Conservation (phyloP, 1,140 invertebrate species). For the Copidosoma floridanum region DNA sequence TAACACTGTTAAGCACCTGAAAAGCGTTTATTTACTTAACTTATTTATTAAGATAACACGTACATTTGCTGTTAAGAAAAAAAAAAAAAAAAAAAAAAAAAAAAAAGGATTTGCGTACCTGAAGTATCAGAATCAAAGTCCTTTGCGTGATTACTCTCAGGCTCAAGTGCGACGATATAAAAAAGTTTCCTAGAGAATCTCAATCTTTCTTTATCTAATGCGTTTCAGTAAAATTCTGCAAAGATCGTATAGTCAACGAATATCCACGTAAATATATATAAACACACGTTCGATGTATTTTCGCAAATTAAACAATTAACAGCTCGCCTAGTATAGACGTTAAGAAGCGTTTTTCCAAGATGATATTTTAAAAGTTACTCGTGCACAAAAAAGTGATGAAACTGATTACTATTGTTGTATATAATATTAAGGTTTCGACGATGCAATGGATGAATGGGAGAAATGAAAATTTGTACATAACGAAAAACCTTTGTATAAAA, state of each 20-base stretch:
- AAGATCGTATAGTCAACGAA: constrained; percentile 17
- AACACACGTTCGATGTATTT: constrained; percentile 22
- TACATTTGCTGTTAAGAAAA: no score
- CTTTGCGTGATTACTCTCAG: not conserved
- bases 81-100: no score
- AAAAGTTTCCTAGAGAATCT: not conserved
- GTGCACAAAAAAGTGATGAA: not conserved
- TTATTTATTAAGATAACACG: no score
- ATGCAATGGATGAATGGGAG: not conserved
- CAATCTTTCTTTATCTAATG: not conserved
- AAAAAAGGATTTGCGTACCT: constrained; percentile 17
- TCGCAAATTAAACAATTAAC: not conserved
- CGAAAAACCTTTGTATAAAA: constrained; percentile 28
- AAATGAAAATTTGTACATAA: constrained; percentile 23
- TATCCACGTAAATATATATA: constrained; percentile 1
- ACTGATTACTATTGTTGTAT: not conserved
- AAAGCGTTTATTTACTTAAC: no score
- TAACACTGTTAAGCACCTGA: no score
- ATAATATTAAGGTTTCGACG: not conserved
- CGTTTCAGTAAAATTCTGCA: no score
- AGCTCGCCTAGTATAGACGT: constrained; percentile 8
- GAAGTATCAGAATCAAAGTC: constrained; percentile 4
- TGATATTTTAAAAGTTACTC: constrained; percentile 7
- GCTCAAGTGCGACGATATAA: no score
- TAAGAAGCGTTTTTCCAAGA: constrained; percentile 13